Evolutionary conservation across 2,797 vertebrate genomes (phyloP).

Genomic region (Dallia pectoralis): DNA sequence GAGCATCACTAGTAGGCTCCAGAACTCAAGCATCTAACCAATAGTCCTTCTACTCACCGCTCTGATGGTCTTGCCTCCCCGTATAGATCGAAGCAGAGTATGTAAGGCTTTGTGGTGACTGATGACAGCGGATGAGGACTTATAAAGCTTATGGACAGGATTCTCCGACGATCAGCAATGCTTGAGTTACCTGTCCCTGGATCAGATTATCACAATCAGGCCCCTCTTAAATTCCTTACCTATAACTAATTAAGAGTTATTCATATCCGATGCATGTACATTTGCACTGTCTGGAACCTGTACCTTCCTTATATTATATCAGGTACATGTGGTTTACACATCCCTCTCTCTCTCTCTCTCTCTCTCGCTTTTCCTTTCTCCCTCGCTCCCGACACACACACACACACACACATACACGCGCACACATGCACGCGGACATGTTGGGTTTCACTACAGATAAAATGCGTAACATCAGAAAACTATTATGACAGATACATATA

Average conservation of each 20-base stretch:
- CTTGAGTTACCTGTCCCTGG: constrained; percentile 85
- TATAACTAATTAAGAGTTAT: constrained; percentile 86
- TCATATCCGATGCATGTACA: constrained; percentile 66
- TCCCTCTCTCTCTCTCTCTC: constrained; percentile 5
- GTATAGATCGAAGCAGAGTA: constrained; percentile 57
- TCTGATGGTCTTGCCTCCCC: constrained; percentile 42
- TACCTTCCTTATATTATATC: constrained; percentile 14
- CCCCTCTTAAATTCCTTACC: constrained; percentile 83
- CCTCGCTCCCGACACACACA: neutral
- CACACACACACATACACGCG: constrained; percentile 15
- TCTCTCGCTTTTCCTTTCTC: too few relatives aligned
- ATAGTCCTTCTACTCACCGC: constrained; percentile 62
- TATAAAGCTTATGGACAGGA: constrained; percentile 81
- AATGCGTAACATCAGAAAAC: too few relatives aligned
- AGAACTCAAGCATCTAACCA: neutral
- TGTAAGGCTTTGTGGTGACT: constrained; percentile 59
- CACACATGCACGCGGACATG: constrained; percentile 1
- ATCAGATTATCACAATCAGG: constrained; percentile 82
- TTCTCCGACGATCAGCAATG: constrained; percentile 73
- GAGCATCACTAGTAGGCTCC: neutral
- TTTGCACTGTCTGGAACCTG: constrained; percentile 12
- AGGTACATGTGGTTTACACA: constrained; percentile 13
- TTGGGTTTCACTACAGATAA: too few relatives aligned
- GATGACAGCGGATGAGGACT: constrained; percentile 65
- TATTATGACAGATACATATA: neutral